phyloP scores from a whole-genome alignment of 2,797 vertebrate genomes.

The Halcyon badia region DNA sequence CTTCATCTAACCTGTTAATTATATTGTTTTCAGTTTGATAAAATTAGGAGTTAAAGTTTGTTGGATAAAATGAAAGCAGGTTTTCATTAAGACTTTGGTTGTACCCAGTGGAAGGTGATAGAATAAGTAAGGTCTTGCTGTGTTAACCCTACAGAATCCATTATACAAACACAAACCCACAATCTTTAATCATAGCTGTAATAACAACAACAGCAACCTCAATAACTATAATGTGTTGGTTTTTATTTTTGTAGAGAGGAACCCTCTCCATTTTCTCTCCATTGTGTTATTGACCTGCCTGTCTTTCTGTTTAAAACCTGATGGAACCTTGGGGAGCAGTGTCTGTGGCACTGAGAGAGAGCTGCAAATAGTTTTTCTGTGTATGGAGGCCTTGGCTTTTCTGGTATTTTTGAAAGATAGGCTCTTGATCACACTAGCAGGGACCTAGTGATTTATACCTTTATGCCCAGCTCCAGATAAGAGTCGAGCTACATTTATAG shows the following conservation, averaged over 20 bases:
- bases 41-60: neutral
- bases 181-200: conserved; percentile 17
- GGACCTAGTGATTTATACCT: conserved; percentile 70
- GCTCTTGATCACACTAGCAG: conserved; percentile 47
- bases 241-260: neutral
- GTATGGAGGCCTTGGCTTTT: neutral
- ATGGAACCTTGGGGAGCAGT: conserved; percentile 49
- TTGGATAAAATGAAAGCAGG: neutral
- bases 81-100: neutral
- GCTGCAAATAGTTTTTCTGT: conserved; percentile 42
- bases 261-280: conserved; percentile 60
- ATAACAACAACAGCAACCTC: neutral
- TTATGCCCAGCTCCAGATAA: conserved; percentile 46
- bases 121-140: neutral
- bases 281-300: conserved; percentile 59
- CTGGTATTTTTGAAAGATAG: conserved; percentile 63
- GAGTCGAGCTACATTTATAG: conserved; percentile 36
- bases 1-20: neutral
- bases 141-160: neutral
- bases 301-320: conserved; percentile 62
- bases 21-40: neutral
- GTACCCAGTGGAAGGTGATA: neutral
- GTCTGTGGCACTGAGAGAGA: conserved; percentile 49
- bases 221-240: neutral
- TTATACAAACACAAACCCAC: neutral